A percentile compares a stretch with the other conserved stretches of the same genome.
Evolutionary conservation across 2,113 vertebrate genomes (phyloP).

Genomic region (Phocoena sinus): DNA sequence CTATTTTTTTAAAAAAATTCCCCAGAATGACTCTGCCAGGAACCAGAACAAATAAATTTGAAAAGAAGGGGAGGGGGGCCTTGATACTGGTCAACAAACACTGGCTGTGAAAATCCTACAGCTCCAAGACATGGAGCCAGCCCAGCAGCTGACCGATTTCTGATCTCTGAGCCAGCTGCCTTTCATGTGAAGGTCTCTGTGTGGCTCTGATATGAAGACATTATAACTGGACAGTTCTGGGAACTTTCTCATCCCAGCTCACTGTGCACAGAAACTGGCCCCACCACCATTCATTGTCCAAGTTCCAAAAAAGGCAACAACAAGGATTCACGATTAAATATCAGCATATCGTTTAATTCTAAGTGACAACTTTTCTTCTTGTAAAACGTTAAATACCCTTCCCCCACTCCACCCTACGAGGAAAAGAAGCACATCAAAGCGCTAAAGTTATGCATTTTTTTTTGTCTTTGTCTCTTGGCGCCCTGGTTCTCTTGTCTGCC

Average conservation of each 20-base stretch:
- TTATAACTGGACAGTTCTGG: conserved; percentile 57
- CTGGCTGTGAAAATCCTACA: conserved; percentile 29
- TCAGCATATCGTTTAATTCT: background rate
- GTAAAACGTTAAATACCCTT: background rate
- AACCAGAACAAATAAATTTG: conserved; percentile 37
- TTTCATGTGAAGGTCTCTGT: conserved; percentile 13
- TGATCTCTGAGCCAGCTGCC: conserved; percentile 34
- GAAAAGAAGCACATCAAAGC: conserved; percentile 15
- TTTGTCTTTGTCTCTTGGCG: conserved; percentile 50
- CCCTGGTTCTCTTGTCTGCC: conserved; percentile 43
- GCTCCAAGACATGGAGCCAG: background rate
- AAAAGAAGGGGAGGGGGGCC: too few species aligned
- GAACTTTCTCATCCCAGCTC: conserved; percentile 45
- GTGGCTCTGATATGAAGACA: conserved; percentile 51
- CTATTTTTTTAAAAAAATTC: background rate
- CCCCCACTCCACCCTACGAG: background rate
- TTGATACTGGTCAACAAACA: conserved; percentile 3
- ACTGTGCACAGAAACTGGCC: background rate
- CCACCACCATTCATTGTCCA: background rate
- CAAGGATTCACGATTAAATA: background rate
- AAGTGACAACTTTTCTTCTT: conserved; percentile 19
- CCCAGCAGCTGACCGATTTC: conserved; percentile 28
- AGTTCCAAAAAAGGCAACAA: background rate
- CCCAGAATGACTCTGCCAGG: background rate
- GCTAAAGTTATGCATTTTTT: conserved; percentile 38